Conservation (phyloP, 92 coral and sea anemone genomes). For the Paramuricea clavata region DNA sequence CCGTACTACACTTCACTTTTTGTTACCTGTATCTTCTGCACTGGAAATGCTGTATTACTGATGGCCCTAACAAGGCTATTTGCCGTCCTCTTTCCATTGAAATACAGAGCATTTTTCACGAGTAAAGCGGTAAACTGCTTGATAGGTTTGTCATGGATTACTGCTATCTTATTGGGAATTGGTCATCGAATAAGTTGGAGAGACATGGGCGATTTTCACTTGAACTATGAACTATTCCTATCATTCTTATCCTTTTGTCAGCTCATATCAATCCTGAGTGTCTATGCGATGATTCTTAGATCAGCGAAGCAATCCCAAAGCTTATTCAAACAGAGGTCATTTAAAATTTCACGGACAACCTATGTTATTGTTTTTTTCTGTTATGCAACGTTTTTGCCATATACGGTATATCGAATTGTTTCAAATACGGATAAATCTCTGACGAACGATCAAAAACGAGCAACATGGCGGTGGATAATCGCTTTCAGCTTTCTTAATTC, state of each 20-base stretch:
- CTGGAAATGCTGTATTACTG: slow-evolving; percentile 28
- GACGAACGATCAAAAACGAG: background rate
- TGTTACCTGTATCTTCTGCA: slow-evolving; percentile 23
- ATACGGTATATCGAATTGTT: slow-evolving; percentile 15
- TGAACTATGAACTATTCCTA: slow-evolving; percentile 11
- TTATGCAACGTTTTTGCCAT: slow-evolving; percentile 23
- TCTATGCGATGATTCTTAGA: slow-evolving; percentile 18
- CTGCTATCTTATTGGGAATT: background rate
- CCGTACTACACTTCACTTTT: slow-evolving; percentile 19
- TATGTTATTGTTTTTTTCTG: background rate
- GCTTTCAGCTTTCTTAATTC: slow-evolving; percentile 32
- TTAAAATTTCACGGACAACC: background rate
- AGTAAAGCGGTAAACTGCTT: background rate
- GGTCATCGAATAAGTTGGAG: slow-evolving; percentile 10
- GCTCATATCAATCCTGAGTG: background rate
- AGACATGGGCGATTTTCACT: background rate
- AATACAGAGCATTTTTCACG: background rate
- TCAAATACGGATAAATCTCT: background rate
- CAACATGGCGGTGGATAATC: slow-evolving; percentile 10
- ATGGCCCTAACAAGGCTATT: slow-evolving; percentile 7
- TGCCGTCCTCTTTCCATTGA: background rate
- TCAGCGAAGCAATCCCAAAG: background rate
- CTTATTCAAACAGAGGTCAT: background rate
- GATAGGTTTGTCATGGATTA: slow-evolving; percentile 9
- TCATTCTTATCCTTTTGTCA: slow-evolving; percentile 18